Conservation (phyloP, 2,113 vertebrate genomes). For the Sinosuthora webbiana region DNA sequence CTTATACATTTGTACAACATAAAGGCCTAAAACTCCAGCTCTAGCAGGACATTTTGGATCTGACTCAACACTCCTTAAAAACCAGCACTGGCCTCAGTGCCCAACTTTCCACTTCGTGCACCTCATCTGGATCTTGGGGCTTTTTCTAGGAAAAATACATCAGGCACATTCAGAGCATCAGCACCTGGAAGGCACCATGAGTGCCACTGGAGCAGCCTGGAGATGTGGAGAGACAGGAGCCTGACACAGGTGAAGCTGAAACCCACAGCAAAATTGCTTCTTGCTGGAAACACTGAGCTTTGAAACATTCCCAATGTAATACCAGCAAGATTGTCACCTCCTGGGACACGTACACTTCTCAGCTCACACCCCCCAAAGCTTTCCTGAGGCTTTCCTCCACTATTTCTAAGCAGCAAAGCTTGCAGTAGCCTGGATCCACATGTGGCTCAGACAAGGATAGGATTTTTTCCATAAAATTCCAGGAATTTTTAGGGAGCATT, state of each 20-base stretch:
- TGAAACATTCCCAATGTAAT: not conserved
- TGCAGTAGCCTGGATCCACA: not conserved
- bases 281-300: not conserved
- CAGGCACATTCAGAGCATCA: not conserved
- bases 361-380: not conserved
- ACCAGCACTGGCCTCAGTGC: not conserved
- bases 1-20: not conserved
- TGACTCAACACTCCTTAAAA: not conserved
- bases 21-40: not conserved
- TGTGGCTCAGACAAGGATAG: not conserved
- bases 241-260: not conserved
- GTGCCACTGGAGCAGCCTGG: not conserved
- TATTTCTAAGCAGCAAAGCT: not conserved
- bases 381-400: not conserved
- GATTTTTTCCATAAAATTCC: not conserved
- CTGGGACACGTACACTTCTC: fast-evolving
- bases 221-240: not conserved
- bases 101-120: not conserved
- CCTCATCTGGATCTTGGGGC: fast-evolving
- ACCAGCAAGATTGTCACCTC: not conserved
- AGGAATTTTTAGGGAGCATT: not conserved
- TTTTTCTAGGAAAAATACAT: not conserved
- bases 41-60: not conserved
- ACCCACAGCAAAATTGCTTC: not conserved
- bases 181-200: not conserved